Evolutionary conservation across 2,888 invertebrate species (phyloP).

Genomic region (Caenorhabditis sinica): DNA sequence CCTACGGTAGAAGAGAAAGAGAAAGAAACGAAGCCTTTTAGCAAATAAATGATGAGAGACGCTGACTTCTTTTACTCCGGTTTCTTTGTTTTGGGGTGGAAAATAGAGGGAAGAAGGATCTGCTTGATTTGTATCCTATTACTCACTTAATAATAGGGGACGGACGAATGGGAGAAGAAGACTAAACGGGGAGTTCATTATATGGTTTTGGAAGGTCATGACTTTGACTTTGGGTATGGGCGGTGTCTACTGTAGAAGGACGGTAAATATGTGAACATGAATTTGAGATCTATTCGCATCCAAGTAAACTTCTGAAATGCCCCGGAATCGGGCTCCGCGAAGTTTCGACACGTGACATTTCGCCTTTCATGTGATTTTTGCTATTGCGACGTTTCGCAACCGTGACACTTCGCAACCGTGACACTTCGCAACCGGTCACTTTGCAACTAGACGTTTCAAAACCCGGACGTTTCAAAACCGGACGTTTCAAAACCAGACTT

Average conservation of each 20-base stretch:
- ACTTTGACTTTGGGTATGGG: neutral
- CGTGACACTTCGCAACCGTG: too few relatives aligned
- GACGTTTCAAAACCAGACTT: too few relatives aligned
- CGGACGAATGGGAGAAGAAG: neutral
- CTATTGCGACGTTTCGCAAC: too few relatives aligned
- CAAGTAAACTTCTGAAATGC: too few relatives aligned
- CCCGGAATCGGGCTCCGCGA: too few relatives aligned
- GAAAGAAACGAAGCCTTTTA: conserved; percentile 27
- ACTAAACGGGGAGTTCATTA: neutral
- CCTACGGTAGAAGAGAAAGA: neutral
- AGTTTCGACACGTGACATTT: too few relatives aligned
- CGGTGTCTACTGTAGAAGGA: neutral
- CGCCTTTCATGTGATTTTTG: too few relatives aligned
- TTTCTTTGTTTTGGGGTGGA: conserved; percentile 32
- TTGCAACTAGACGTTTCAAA: too few relatives aligned
- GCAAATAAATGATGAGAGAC: conserved; percentile 24
- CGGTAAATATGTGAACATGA: neutral
- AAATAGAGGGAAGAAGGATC: neutral
- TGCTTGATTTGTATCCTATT: conserved; percentile 49
- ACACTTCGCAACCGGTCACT: too few relatives aligned
- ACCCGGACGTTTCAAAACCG: too few relatives aligned
- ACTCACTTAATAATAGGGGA: conserved; percentile 18
- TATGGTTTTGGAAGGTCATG: neutral
- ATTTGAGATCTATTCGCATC: too few relatives aligned
- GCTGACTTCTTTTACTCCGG: conserved; percentile 27